These are phyloP conservation scores for Epiperipatus broadwayi DNA, from an alignment of 2,888 invertebrate species.

Conservation along the genomic window DNA sequence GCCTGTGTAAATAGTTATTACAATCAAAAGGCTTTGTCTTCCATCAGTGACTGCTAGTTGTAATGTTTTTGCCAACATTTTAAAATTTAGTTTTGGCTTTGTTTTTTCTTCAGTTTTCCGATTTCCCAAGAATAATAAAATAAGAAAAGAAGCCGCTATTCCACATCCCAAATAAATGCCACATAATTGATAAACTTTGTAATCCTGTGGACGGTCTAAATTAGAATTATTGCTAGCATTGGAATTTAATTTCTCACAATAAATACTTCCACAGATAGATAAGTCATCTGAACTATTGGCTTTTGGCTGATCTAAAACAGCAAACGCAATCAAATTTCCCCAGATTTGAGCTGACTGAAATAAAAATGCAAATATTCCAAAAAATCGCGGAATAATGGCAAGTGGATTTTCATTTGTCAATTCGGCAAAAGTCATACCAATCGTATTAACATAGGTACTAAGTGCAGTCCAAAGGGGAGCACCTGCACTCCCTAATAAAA, in stretches of 20 bases:
- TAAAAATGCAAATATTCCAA: slow-evolving; percentile 94
- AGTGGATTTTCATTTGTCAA: too few species aligned
- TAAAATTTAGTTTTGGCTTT: neutral
- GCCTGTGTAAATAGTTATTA: slow-evolving; percentile 87
- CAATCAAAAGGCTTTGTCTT: slow-evolving; percentile 77
- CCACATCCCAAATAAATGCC: slow-evolving; percentile 75
- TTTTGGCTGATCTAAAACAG: slow-evolving; percentile 20
- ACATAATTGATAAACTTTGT: slow-evolving; percentile 68
- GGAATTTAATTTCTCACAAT: too few species aligned
- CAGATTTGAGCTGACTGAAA: slow-evolving; percentile 91
- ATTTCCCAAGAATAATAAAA: slow-evolving; percentile 71
- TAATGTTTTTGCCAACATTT: slow-evolving; percentile 60
- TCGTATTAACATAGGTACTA: slow-evolving; percentile 85
- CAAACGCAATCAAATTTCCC: slow-evolving; percentile 81
- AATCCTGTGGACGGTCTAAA: slow-evolving; percentile 56
- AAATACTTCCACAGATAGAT: slow-evolving; percentile 16
- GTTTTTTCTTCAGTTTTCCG: slow-evolving; percentile 49
- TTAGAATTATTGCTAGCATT: slow-evolving; percentile 39
- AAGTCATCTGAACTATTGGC: slow-evolving; percentile 1
- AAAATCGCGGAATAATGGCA: slow-evolving; percentile 85
- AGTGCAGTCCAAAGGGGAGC: slow-evolving; percentile 98
- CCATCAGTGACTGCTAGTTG: too few species aligned
- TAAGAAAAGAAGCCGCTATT: slow-evolving; percentile 59
- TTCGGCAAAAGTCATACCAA: slow-evolving; percentile 72
- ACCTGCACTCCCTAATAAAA: slow-evolving; percentile 80